phyloP scores from a whole-genome alignment of 2,888 invertebrate species.

The Bugulina stolonifera region DNA sequence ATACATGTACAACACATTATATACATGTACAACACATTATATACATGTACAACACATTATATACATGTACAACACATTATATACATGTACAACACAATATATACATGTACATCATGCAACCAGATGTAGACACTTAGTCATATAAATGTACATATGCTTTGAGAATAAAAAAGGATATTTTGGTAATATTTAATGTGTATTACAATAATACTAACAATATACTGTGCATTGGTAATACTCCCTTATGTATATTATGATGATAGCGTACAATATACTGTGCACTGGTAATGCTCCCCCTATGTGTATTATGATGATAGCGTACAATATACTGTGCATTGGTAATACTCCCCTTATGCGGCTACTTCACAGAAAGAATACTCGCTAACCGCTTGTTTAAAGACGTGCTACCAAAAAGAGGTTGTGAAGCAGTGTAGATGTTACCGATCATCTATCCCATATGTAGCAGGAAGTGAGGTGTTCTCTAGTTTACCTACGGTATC shows the following conservation, averaged over 20 bases:
- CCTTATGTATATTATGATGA: background rate
- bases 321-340: background rate
- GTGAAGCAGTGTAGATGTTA: background rate
- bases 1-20: too few relatives aligned
- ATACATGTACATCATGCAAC: too few relatives aligned
- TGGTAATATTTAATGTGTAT: too few relatives aligned
- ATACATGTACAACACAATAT: too few relatives aligned
- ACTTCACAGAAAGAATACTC: background rate
- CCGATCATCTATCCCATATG: background rate
- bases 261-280: background rate
- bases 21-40: too few relatives aligned
- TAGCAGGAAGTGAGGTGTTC: background rate
- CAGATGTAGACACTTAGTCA: too few relatives aligned
- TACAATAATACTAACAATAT: background rate
- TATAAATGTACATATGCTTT: too few relatives aligned
- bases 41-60: too few relatives aligned
- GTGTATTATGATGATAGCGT: background rate
- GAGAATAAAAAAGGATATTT: too few relatives aligned
- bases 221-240: background rate
- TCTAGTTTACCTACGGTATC: background rate
- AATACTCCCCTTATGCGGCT: background rate
- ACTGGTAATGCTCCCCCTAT: background rate
- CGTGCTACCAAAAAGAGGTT: conserved; percentile 5
- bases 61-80: too few relatives aligned
- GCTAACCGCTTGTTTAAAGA: conserved; percentile 12